Conservation (phyloP, 92 coral and sea anemone genomes). For the Micromussa lordhowensis region DNA sequence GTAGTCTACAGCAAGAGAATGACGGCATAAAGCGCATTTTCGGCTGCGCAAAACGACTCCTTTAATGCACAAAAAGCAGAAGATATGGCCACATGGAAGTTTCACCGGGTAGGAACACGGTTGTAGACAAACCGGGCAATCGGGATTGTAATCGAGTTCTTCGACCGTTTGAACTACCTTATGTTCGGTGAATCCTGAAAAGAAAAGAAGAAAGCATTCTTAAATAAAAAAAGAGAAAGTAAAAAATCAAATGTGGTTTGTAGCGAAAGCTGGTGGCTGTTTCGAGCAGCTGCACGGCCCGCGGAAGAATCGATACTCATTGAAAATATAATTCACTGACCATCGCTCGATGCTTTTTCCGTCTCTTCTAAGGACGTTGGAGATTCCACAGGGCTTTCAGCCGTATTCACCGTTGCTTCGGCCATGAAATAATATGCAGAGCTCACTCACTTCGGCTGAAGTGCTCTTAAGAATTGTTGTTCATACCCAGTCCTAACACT, state of each 20-base stretch:
- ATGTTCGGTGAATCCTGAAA: slow-evolving; percentile 43
- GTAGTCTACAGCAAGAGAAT: slow-evolving; percentile 76
- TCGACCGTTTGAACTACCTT: slow-evolving; percentile 64
- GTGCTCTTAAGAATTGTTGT: not conserved
- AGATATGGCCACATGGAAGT: slow-evolving; percentile 94
- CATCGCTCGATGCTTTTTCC: slow-evolving; percentile 28
- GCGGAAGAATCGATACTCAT: not conserved
- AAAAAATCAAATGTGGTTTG: slow-evolving; percentile 3
- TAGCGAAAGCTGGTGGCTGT: not conserved
- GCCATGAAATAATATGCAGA: slow-evolving; percentile 24
- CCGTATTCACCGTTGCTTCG: slow-evolving; percentile 10
- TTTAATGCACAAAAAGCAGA: slow-evolving; percentile 98
- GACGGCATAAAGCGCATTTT: slow-evolving; percentile 95
- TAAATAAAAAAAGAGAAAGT: not conserved
- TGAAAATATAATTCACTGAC: slow-evolving; percentile 10
- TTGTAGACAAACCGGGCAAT: slow-evolving; percentile 97
- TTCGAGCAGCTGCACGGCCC: slow-evolving; percentile 13
- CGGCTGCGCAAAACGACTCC: slow-evolving; percentile 96
- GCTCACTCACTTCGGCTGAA: not conserved
- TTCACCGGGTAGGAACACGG: slow-evolving; percentile 86
- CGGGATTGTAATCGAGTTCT: slow-evolving; percentile 87
- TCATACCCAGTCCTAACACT: slow-evolving; percentile 8
- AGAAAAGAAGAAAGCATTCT: not conserved
- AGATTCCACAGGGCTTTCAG: slow-evolving; percentile 22
- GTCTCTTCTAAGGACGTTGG: slow-evolving; percentile 16